Conservation (phyloP, 2,113 vertebrate species). For the Paralichthys olivaceus region DNA sequence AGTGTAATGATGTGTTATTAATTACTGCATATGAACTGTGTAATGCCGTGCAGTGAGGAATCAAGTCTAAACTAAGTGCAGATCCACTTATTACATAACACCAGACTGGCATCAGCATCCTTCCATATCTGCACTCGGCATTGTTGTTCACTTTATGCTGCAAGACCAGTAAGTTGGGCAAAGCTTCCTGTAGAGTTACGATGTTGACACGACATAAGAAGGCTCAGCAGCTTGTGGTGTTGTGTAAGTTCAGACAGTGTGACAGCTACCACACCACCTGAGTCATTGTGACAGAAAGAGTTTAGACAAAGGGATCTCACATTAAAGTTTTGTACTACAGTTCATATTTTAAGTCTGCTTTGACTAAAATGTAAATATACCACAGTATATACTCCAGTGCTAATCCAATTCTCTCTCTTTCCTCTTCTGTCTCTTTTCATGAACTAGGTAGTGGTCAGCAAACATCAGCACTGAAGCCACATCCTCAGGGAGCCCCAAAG, state of each 20-base stretch:
- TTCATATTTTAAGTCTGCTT: slow-evolving; percentile 14
- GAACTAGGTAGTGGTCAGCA: slow-evolving; percentile 58
- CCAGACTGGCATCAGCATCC: slow-evolving; percentile 36
- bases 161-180: slow-evolving; percentile 21
- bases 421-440: slow-evolving; percentile 42
- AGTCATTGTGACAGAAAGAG: slow-evolving; percentile 1
- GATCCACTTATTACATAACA: slow-evolving; percentile 61
- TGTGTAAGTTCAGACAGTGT: slow-evolving; percentile 55
- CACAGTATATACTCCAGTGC: slow-evolving; percentile 4
- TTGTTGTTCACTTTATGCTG: slow-evolving; percentile 47
- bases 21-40: slow-evolving; percentile 42
- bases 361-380: slow-evolving; percentile 30
- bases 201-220: slow-evolving; percentile 36
- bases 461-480: slow-evolving; percentile 44
- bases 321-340: neutral
- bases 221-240: slow-evolving; percentile 51
- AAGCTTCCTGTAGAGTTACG: slow-evolving; percentile 45
- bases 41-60: slow-evolving; percentile 18
- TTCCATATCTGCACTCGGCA: neutral
- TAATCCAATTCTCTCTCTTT: slow-evolving; percentile 29
- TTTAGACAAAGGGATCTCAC: too few species aligned
- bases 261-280: slow-evolving; percentile 24
- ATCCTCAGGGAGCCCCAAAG: slow-evolving; percentile 59
- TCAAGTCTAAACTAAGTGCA: slow-evolving; percentile 27
- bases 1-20: slow-evolving; percentile 53